phyloP scores from a whole-genome alignment of 2,113 vertebrate genomes.

The Indicator maculatus region DNA sequence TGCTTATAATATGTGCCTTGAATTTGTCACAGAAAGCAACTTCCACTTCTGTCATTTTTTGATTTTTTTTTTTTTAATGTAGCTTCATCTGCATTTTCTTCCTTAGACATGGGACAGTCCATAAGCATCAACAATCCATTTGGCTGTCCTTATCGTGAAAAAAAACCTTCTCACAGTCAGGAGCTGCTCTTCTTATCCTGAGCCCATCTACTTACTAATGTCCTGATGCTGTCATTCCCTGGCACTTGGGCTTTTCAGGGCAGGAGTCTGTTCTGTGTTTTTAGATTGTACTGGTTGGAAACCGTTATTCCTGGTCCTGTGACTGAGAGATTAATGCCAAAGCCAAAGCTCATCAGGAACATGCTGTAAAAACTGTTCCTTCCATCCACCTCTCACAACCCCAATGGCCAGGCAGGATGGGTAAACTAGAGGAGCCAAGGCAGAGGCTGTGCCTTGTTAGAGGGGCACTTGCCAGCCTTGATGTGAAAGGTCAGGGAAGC shows the following conservation, averaged over 20 bases:
- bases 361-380: not conserved
- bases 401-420: not conserved
- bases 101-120: not conserved
- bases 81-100: not conserved
- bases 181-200: not conserved
- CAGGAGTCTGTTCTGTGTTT: not conserved
- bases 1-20: not conserved
- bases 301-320: not conserved
- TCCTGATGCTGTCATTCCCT: not conserved
- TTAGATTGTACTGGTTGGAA: not conserved
- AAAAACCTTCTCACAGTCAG: not conserved
- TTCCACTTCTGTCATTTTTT: not conserved
- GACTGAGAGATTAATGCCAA: not conserved
- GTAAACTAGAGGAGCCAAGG: not conserved
- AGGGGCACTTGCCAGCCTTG: not conserved
- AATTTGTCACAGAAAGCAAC: not conserved
- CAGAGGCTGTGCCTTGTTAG: not conserved
- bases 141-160: not conserved
- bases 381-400: not conserved
- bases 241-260: not conserved
- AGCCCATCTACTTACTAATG: not conserved
- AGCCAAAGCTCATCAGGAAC: not conserved
- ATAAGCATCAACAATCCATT: not conserved
- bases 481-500: not conserved
- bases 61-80: not conserved